Base-by-base conservation (phyloP, 2,113 vertebrate species). In the Camelus dromedarius region DNA sequence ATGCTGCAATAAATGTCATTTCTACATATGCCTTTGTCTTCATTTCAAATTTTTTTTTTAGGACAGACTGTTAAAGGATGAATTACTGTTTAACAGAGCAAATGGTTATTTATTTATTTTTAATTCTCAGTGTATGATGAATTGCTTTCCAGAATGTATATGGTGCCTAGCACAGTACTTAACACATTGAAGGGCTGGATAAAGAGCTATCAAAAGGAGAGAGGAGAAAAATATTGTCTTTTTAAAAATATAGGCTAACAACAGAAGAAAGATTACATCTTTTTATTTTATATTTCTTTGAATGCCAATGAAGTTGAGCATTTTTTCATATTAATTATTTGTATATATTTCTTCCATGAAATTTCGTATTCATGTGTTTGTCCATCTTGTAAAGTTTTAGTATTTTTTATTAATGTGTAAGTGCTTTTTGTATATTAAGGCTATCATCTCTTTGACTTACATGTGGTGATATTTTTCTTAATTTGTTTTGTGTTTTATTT, bases 71-170 rank as follows among this genome's bases (percentile, higher is more conserved):
- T 70, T 69, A 60, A 60, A 93, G 28, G 35, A 79, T 89, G n/a
- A 93, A 93, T 50, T 72, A 10, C 24, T 60, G 2, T 77, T 60
- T 86, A 90, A 73, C 52, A 76, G 38, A 89, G 16, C 24, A n/a
- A 16, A 64, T 38, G 8, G 3, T 32, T 64, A 89, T 62, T 6
- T 26, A 18, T 46, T 32, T 35, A 18, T 46, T 73, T 62, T 24
- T 1, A 22, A 72, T 95, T 91, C 50, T 93, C 20, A 84, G 42
- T 66, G 28, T 66, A 50, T 35, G 13, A 46, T 24, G 62, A 54
- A 95, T 18, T 80, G 50, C 26, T 95, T 76, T 93, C 73, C 3
- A 90, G 62, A 83, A 94, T 87, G 83, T 77, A 64, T 46, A 66
- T 50, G 42, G 18, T 66, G 14, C 64, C 20, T 76, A 35, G 26